Percentiles rank a stretch among this genome's conserved stretches.
These are phyloP conservation scores for Echiichthys vipera DNA, from an alignment of 2,797 vertebrate species.

Conservation along the genomic window DNA sequence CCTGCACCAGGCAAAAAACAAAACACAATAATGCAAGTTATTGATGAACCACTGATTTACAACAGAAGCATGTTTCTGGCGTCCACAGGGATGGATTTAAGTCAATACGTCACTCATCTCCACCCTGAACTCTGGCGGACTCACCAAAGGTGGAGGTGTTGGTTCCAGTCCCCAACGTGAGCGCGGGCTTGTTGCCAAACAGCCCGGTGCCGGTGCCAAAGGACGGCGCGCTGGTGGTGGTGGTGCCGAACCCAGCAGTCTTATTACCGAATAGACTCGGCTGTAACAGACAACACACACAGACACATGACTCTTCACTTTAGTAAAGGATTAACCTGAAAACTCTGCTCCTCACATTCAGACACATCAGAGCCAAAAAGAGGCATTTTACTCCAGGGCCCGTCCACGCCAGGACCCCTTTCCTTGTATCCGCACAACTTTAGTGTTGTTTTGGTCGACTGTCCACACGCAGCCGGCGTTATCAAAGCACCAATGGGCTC, in stretches of 20 bases:
- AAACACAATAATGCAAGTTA: neutral
- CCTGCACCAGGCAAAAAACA: conserved; percentile 74
- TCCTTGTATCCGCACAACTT: too few relatives aligned
- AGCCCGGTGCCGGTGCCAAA: conserved; percentile 92
- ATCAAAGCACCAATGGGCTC: too few relatives aligned
- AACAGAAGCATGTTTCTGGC: too few relatives aligned
- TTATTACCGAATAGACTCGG: conserved; percentile 95
- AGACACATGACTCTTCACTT: too few relatives aligned
- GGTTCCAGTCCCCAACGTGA: conserved; percentile 84
- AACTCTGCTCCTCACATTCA: too few relatives aligned
- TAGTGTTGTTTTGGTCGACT: too few relatives aligned
- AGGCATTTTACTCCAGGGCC: too few relatives aligned
- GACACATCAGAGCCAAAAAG: too few relatives aligned
- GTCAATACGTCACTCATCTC: neutral
- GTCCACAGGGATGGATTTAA: too few relatives aligned
- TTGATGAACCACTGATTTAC: neutral
- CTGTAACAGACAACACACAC: neutral
- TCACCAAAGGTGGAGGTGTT: conserved; percentile 86
- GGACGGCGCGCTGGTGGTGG: conserved; percentile 94
- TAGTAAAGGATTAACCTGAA: too few relatives aligned
- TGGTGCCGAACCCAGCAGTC: conserved; percentile 91
- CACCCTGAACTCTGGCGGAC: conserved; percentile 20
- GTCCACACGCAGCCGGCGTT: too few relatives aligned
- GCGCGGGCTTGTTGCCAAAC: conserved; percentile 90
- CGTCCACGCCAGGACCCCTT: too few relatives aligned